Evolutionary conservation across 1,140 invertebrate species (phyloP).

Genomic region (Drosophila ohnishii): DNA sequence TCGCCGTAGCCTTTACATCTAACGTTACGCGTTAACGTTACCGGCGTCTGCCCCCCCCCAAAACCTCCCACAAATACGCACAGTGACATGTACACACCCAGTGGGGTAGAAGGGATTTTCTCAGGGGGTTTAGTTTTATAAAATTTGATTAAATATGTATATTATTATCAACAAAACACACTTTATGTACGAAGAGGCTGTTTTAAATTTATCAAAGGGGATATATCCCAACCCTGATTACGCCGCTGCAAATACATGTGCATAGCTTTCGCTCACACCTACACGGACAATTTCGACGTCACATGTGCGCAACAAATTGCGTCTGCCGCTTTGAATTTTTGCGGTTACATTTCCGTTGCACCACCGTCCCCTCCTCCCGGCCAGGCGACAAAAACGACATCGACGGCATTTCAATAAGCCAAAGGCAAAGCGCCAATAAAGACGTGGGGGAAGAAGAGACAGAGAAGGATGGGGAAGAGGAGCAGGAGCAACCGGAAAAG

Average conservation of each 20-base stretch:
- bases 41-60: conserved; percentile 21
- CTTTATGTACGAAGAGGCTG: neutral
- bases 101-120: neutral
- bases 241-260: conserved; percentile 1
- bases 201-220: neutral
- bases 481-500: neutral
- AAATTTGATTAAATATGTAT: neutral
- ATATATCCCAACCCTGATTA: neutral
- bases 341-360: conserved; percentile 80
- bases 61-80: conserved; percentile 11
- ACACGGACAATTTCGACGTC: conserved; percentile 32
- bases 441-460: neutral
- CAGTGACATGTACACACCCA: neutral
- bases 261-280: conserved; percentile 17
- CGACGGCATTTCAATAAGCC: conserved; percentile 76
- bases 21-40: conserved; percentile 17
- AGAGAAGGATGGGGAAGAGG: neutral
- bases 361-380: conserved; percentile 2
- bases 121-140: neutral
- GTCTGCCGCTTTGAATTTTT: conserved; percentile 77
- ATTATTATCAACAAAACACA: neutral
- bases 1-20: conserved; percentile 17
- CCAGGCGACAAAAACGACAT: conserved; percentile 44
- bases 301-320: conserved; percentile 81
- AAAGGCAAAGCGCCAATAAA: conserved; percentile 40